These are phyloP conservation scores for Megatriorchis doriae DNA, from an alignment of 2,113 vertebrate species.

Conservation along the genomic window DNA sequence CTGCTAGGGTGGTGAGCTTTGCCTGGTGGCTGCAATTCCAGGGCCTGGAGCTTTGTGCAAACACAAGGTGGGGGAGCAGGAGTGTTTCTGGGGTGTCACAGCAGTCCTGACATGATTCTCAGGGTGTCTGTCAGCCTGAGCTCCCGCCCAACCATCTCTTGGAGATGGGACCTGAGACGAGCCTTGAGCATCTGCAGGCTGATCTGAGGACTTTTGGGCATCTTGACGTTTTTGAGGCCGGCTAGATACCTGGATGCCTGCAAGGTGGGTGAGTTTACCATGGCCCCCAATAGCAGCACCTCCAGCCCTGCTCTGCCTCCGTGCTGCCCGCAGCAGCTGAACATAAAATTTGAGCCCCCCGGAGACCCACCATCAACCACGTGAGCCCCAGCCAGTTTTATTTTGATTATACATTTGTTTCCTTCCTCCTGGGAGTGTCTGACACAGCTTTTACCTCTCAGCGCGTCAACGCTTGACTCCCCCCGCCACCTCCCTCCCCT, in stretches of 20 bases:
- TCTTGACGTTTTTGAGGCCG: background rate
- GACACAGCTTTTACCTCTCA: slow-evolving; percentile 63
- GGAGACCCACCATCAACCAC: background rate
- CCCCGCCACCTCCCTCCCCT: background rate
- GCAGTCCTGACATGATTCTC: background rate
- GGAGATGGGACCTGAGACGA: background rate
- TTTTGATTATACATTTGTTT: slow-evolving; percentile 62
- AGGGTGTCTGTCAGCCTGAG: background rate
- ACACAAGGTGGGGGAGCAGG: background rate
- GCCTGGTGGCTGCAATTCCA: background rate
- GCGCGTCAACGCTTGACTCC: background rate
- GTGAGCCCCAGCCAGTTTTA: slow-evolving; percentile 8
- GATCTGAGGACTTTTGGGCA: fast-evolving
- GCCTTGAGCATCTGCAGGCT: background rate
- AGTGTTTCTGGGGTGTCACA: background rate
- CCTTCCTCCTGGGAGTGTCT: slow-evolving; percentile 48
- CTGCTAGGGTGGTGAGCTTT: background rate
- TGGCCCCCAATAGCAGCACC: background rate
- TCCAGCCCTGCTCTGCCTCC: background rate
- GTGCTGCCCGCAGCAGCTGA: background rate
- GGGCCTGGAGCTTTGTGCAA: background rate
- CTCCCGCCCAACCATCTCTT: background rate
- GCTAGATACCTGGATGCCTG: background rate
- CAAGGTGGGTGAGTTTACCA: fast-evolving
- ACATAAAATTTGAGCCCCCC: background rate